Evolutionary conservation across 92 coral and sea anemone species (phyloP).

Genomic region (Parazoanthus darwini): DNA sequence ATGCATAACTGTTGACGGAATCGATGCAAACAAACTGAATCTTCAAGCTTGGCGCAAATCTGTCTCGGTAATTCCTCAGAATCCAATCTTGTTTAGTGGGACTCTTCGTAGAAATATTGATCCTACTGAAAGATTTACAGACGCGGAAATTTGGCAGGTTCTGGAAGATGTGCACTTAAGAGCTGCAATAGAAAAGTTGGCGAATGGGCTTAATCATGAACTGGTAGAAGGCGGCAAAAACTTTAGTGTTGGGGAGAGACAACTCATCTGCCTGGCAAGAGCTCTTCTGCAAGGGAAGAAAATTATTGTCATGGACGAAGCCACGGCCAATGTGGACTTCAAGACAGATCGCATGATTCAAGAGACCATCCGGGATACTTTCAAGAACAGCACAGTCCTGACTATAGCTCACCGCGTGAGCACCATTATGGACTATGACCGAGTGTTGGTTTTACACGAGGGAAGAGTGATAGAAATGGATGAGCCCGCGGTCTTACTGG

Average conservation of each 20-base stretch:
- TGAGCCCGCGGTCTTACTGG: neutral
- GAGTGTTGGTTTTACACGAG: conserved; percentile 12
- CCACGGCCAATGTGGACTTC: conserved; percentile 42
- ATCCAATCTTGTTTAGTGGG: conserved; percentile 33
- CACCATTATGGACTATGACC: conserved; percentile 30
- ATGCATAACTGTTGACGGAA: conserved; percentile 5
- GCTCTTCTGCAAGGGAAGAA: conserved; percentile 39
- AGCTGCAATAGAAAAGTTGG: neutral
- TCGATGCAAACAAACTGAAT: neutral
- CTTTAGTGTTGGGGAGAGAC: conserved; percentile 38
- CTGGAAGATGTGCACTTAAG: neutral
- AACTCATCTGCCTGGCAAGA: conserved; percentile 38
- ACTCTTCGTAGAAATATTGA: neutral
- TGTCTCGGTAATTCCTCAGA: conserved; percentile 33
- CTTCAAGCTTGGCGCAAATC: conserved; percentile 41
- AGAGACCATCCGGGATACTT: conserved; percentile 31
- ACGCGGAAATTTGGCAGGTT: too few species aligned
- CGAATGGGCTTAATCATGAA: conserved; percentile 28
- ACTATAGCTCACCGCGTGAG: conserved; percentile 35
- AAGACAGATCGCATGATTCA: conserved; percentile 44
- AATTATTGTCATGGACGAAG: conserved; percentile 41
- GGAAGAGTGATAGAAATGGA: conserved; percentile 30
- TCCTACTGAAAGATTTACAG: too few species aligned
- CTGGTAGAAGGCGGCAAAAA: conserved; percentile 25
- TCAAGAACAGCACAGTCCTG: conserved; percentile 25